A percentile compares a stretch with the other conserved stretches of the same genome.
Conservation (phyloP, 2,888 invertebrate species). For the Hirtodrosophila confusa region DNA sequence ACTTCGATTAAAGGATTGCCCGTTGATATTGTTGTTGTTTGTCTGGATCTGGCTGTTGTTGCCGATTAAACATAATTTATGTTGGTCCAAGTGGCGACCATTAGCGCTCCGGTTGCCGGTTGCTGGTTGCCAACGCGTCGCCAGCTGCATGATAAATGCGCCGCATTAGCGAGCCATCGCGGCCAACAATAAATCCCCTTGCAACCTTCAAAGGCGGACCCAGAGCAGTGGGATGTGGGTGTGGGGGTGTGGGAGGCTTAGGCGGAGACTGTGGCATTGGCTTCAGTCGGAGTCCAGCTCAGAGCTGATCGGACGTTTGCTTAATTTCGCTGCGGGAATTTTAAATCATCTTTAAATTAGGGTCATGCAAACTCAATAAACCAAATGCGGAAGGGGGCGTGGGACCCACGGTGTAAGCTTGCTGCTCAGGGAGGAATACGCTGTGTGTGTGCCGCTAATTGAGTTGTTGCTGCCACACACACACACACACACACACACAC, state of each 20-base stretch:
- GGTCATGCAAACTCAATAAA: conserved; percentile 77
- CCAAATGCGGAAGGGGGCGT: conserved; percentile 54
- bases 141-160: conserved; percentile 70
- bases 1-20: conserved; percentile 55
- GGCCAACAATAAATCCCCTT: conserved; percentile 58
- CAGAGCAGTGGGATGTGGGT: no score
- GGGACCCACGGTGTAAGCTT: neutral
- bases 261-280: conserved; percentile 1
- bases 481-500: conserved; percentile 27
- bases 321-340: conserved; percentile 77
- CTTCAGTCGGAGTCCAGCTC: conserved; percentile 11
- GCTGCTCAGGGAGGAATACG: conserved; percentile 4
- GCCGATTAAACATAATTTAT: conserved; percentile 71
- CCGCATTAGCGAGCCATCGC: conserved; percentile 65
- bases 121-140: conserved; percentile 28
- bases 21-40: conserved; percentile 14
- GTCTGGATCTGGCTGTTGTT: conserved; percentile 18
- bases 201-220: no score
- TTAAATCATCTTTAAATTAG: conserved; percentile 78
- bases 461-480: conserved; percentile 44
- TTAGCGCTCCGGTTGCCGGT: conserved; percentile 55
- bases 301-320: conserved; percentile 58
- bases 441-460: conserved; percentile 42
- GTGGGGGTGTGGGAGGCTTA: no score
- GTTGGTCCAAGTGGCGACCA: conserved; percentile 71